Conservation (phyloP, 2,888 invertebrate genomes). For the Charanyca ferruginea region DNA sequence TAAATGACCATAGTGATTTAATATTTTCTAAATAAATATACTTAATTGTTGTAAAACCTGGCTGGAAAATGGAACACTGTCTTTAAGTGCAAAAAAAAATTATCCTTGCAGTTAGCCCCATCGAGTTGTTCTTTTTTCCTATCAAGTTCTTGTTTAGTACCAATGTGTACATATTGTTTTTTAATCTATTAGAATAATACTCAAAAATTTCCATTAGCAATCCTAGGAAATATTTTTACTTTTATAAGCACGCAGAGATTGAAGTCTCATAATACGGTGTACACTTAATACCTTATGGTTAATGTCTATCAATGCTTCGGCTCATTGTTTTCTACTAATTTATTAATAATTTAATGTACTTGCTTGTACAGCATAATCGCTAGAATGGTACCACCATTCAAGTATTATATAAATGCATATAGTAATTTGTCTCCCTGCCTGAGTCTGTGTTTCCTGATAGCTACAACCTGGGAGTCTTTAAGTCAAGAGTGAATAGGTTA, state of each 20-base stretch:
- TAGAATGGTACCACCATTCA: no score
- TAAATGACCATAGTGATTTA: constrained; percentile 94
- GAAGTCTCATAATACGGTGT: constrained; percentile 50
- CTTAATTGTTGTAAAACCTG: constrained; percentile 37
- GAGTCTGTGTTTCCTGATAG: no score
- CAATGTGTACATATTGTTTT: constrained; percentile 39
- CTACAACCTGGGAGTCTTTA: no score
- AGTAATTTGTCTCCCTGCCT: no score
- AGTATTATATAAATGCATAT: no score
- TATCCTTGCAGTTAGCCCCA: constrained; percentile 43
- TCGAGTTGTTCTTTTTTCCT: constrained; percentile 50
- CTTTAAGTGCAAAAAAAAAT: constrained; percentile 21
- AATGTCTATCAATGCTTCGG: constrained; percentile 24
- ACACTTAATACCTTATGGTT: constrained; percentile 44
- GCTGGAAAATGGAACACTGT: constrained; percentile 32
- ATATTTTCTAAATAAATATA: constrained; percentile 88
- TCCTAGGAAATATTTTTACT: constrained; percentile 57
- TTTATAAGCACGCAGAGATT: constrained; percentile 55
- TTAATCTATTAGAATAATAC: constrained; percentile 62
- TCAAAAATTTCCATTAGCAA: constrained; percentile 64
- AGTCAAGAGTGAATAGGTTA: no score
- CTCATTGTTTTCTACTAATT: constrained; percentile 37
- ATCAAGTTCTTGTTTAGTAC: constrained; percentile 40
- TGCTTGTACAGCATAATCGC: constrained; percentile 36
- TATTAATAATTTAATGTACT: constrained; percentile 24